phyloP scores from a whole-genome alignment of 2,888 invertebrate genomes.

The Chymomyza fuscimana region DNA sequence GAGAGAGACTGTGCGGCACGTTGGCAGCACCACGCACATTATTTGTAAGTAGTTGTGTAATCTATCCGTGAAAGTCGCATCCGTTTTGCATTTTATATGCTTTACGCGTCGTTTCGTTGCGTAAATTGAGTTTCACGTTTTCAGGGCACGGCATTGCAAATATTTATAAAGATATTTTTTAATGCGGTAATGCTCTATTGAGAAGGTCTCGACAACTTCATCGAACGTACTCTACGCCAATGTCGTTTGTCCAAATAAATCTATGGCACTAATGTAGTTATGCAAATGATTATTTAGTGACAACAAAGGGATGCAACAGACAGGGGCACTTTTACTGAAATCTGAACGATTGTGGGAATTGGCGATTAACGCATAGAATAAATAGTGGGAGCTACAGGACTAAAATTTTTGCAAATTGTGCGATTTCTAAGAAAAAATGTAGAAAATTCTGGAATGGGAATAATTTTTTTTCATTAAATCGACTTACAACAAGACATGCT shows the following conservation, averaged over 20 bases:
- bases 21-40: conserved; percentile 26
- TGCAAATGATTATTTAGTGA: not conserved
- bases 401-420: no score
- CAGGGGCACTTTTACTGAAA: no score
- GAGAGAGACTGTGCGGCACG: not conserved
- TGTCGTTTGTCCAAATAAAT: not conserved
- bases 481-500: no score
- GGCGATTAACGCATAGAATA: no score
- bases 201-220: not conserved
- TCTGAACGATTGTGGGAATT: no score
- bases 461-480: no score
- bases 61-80: conserved; percentile 60
- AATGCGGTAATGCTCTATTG: not conserved
- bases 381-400: no score
- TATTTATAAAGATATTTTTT: not conserved
- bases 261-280: not conserved
- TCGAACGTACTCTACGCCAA: not conserved
- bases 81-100: conserved; percentile 66
- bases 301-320: no score
- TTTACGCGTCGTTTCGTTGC: conserved; percentile 67
- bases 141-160: not conserved
- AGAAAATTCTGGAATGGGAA: no score
- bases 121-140: conserved; percentile 61
- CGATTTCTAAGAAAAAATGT: no score
- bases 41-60: conserved; percentile 53